Percentiles rank a stretch among this genome's conserved stretches.
Conservation (phyloP, 2,797 vertebrate genomes). For the Thunnus albacares region DNA sequence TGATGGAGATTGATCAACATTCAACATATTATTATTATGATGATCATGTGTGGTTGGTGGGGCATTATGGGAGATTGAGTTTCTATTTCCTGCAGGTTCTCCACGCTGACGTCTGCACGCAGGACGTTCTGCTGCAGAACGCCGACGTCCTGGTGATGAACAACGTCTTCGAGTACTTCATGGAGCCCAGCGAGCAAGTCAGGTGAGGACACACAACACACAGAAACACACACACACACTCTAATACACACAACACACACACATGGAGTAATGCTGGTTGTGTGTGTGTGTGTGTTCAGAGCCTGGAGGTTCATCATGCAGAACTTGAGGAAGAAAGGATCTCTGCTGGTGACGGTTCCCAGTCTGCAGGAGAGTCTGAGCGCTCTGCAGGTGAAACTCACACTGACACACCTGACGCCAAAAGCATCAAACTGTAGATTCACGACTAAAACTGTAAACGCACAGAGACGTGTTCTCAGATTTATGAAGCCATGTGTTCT, state of each 20-base stretch:
- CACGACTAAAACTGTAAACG: too few species aligned
- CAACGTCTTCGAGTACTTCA: constrained; percentile 97
- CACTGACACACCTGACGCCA: neutral
- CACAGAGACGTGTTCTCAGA: too few species aligned
- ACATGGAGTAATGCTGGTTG: too few species aligned
- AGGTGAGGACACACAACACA: constrained; percentile 81
- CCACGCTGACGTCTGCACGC: constrained; percentile 90
- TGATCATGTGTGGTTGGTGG: too few species aligned
- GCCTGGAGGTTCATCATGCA: constrained; percentile 90
- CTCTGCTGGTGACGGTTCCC: constrained; percentile 91
- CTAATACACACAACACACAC: neutral
- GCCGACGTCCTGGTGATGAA: constrained; percentile 94
- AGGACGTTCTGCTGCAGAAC: constrained; percentile 88
- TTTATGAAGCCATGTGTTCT: too few species aligned
- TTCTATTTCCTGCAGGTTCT: constrained; percentile 84
- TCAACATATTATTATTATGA: too few species aligned
- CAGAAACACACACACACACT: neutral
- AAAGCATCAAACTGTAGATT: too few species aligned
- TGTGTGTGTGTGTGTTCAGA: constrained; percentile 73
- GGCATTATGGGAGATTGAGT: too few species aligned
- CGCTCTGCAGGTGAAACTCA: constrained; percentile 84
- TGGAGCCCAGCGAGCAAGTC: constrained; percentile 89
- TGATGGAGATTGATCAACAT: too few species aligned
- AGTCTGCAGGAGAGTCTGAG: constrained; percentile 89
- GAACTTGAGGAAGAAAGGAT: constrained; percentile 87